Evolutionary conservation across 2,888 invertebrate genomes (phyloP).

Genomic region (Imbricaverruca yamaguchii): DNA sequence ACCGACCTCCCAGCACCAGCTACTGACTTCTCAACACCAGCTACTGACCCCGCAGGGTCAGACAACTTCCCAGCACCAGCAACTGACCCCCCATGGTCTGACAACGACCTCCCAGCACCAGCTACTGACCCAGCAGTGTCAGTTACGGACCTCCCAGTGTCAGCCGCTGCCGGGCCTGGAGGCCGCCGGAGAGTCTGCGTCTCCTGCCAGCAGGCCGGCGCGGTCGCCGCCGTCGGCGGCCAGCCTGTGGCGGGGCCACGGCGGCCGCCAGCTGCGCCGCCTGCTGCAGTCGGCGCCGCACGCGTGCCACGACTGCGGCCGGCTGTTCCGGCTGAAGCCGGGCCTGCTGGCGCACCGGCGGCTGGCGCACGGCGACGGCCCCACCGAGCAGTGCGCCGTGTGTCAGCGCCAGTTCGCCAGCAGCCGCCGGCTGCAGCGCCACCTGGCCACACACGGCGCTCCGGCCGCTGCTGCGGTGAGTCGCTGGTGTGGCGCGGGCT

Average conservation of each 20-base stretch:
- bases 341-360: constrained; percentile 9
- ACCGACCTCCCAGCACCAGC: not conserved
- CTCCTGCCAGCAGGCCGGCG: not conserved
- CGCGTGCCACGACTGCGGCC: constrained; percentile 1
- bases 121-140: not conserved
- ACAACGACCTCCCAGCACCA: no score
- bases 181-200: no score
- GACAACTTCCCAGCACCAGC: no score
- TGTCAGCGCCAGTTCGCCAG: constrained; percentile 14
- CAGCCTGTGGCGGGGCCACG: not conserved
- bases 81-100: no score
- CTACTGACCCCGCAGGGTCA: no score
- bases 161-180: no score
- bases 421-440: constrained; percentile 3
- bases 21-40: not conserved
- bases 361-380: constrained; percentile 11
- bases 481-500: no score
- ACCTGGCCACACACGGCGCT: not conserved
- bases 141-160: no score
- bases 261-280: not conserved
- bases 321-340: not conserved
- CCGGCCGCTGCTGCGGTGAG: not conserved
- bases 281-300: constrained; percentile 8
- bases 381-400: not conserved
- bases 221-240: no score